Percentiles rank a stretch among this genome's conserved stretches.
These are phyloP conservation scores for Syritta pipiens DNA, from an alignment of 2,888 invertebrate genomes.

Conservation along the genomic window DNA sequence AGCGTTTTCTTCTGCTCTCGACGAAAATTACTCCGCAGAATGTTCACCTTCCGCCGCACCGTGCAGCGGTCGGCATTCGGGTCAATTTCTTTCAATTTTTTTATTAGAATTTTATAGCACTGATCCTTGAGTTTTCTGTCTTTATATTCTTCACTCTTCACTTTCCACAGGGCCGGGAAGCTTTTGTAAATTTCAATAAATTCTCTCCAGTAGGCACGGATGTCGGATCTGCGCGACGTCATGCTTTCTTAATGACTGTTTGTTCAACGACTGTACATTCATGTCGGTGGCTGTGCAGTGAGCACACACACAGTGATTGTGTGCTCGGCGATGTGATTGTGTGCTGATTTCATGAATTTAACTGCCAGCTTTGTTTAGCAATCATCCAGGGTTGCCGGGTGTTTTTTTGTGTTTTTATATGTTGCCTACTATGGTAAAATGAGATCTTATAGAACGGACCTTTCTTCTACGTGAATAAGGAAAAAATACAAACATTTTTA, in stretches of 20 bases:
- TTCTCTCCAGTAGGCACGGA: conserved; percentile 56
- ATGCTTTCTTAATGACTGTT: conserved; percentile 18
- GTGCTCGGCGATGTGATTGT: too few species aligned
- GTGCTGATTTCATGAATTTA: not conserved
- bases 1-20: conserved; percentile 38
- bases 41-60: conserved; percentile 61
- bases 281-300: not conserved
- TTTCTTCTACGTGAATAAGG: not conserved
- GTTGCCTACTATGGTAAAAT: too few species aligned
- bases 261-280: conserved; percentile 31
- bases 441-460: too few species aligned
- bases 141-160: conserved; percentile 55
- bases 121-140: conserved; percentile 48
- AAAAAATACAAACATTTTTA: not conserved
- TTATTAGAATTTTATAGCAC: conserved; percentile 55
- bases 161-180: conserved; percentile 66
- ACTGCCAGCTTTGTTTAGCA: not conserved
- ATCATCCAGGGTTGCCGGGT: too few species aligned
- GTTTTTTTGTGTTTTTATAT: not conserved
- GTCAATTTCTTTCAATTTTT: conserved; percentile 50
- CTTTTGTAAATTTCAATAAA: conserved; percentile 66
- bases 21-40: conserved; percentile 34
- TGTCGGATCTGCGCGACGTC: not conserved
- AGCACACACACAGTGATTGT: not conserved
- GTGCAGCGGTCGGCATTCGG: conserved; percentile 45